These are phyloP conservation scores for Apteryx owenii DNA, from an alignment of 2,113 vertebrate genomes.

Conservation along the genomic window DNA sequence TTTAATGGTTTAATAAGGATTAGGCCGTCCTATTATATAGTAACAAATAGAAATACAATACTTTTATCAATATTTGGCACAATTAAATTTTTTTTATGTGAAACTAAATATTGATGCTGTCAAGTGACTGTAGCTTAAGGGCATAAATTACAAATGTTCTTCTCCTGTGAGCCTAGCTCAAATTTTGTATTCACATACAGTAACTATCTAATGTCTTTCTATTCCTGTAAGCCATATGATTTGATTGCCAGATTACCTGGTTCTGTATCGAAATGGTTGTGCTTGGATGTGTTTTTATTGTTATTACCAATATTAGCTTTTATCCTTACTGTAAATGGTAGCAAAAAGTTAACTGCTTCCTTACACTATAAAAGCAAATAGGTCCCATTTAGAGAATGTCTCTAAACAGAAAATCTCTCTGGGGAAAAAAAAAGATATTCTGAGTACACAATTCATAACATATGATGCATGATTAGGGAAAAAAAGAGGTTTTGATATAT, in stretches of 20 bases:
- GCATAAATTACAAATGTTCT: constrained; percentile 59
- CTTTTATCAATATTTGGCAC: constrained; percentile 69
- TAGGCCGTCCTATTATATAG: constrained; percentile 7
- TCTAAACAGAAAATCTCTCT: constrained; percentile 26
- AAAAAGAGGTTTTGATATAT: not conserved
- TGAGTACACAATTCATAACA: constrained; percentile 43
- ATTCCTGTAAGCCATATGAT: constrained; percentile 71
- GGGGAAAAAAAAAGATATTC: not conserved
- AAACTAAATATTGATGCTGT: constrained; percentile 70
- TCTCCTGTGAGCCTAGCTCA: not conserved
- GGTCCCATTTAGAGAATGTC: constrained; percentile 25
- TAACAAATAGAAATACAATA: constrained; percentile 68
- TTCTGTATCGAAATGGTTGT: constrained; percentile 4
- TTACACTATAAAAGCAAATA: constrained; percentile 40
- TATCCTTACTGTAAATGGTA: constrained; percentile 67
- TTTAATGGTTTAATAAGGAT: constrained; percentile 61
- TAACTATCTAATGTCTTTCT: constrained; percentile 54
- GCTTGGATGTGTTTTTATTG: constrained; percentile 67
- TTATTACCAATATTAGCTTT: constrained; percentile 49
- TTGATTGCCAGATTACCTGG: constrained; percentile 58
- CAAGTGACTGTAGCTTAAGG: constrained; percentile 25
- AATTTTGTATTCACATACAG: constrained; percentile 63
- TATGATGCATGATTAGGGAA: not conserved
- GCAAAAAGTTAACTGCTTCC: constrained; percentile 63
- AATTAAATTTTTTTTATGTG: constrained; percentile 44